These are phyloP conservation scores for Protaetia brevitarsis DNA, from an alignment of 1,140 invertebrate genomes.

Conservation along the genomic window DNA sequence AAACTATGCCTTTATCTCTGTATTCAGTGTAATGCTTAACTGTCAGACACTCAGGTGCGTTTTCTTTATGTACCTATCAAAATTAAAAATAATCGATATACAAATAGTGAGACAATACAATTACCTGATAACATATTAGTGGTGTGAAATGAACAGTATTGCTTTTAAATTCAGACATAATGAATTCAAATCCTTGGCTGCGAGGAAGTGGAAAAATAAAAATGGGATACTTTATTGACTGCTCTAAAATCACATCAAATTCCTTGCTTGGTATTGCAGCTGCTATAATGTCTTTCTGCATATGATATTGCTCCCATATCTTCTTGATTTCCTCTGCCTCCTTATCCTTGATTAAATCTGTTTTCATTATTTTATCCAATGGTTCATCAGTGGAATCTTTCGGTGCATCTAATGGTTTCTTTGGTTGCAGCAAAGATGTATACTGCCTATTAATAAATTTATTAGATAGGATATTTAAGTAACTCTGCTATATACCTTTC, in stretches of 20 bases:
- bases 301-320: conserved; percentile 82
- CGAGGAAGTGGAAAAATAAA: conserved; percentile 82
- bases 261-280: conserved; percentile 63
- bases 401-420: conserved; percentile 46
- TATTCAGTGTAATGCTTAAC: conserved; percentile 82
- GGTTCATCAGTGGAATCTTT: conserved; percentile 51
- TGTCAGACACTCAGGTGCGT: conserved; percentile 85
- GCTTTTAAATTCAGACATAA: conserved; percentile 72
- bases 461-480: not conserved
- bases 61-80: conserved; percentile 79
- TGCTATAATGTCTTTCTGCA: conserved; percentile 69
- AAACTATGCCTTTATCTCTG: conserved; percentile 71
- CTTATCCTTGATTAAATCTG: conserved; percentile 73
- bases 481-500: not conserved
- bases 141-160: conserved; percentile 84
- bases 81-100: not conserved
- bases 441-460: conserved; percentile 46
- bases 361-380: conserved; percentile 74
- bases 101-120: not conserved
- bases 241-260: conserved; percentile 59
- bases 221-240: conserved; percentile 60
- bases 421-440: conserved; percentile 56
- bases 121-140: conserved; percentile 78
- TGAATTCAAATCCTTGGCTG: conserved; percentile 84
- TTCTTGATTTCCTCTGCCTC: conserved; percentile 67